Conservation (phyloP, 2,888 invertebrate species). For the Amphipyra tragopoginis region DNA sequence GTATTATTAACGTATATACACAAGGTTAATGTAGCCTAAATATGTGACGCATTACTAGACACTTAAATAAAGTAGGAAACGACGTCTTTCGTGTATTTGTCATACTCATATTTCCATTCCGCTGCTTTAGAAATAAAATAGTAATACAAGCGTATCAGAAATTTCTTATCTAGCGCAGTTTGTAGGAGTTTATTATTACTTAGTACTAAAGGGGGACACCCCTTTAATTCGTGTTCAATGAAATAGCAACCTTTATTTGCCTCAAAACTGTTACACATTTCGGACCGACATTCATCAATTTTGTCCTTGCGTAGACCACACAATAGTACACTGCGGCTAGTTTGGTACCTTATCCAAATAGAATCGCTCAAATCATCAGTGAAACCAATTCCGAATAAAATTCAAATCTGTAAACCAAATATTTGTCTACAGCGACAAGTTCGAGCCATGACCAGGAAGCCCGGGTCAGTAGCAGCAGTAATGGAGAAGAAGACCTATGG, state of each 20-base stretch:
- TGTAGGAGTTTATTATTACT: too few species aligned
- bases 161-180: too few species aligned
- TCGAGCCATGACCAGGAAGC: slow-evolving; percentile 81
- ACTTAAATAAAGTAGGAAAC: slow-evolving; percentile 13
- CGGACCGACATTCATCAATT: too few species aligned
- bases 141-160: not conserved
- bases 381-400: not conserved
- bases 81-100: not conserved
- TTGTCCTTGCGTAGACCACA: too few species aligned
- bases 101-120: not conserved
- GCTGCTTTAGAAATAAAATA: not conserved
- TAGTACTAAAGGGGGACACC: too few species aligned
- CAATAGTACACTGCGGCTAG: too few species aligned
- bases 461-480: slow-evolving; percentile 87
- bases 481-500: slow-evolving; percentile 96
- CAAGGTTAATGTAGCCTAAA: slow-evolving; percentile 19
- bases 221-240: too few species aligned
- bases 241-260: too few species aligned
- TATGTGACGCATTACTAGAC: slow-evolving; percentile 18
- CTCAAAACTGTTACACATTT: too few species aligned
- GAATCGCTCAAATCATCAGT: too few species aligned
- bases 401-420: not conserved
- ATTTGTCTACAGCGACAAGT: slow-evolving; percentile 73
- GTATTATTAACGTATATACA: slow-evolving; percentile 54
- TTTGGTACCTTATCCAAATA: too few species aligned